Evolutionary conservation across 2,113 vertebrate genomes (phyloP), one percentile per base, ranked within the genome.

Genomic region (Brachypteracias leptosomus): DNA sequence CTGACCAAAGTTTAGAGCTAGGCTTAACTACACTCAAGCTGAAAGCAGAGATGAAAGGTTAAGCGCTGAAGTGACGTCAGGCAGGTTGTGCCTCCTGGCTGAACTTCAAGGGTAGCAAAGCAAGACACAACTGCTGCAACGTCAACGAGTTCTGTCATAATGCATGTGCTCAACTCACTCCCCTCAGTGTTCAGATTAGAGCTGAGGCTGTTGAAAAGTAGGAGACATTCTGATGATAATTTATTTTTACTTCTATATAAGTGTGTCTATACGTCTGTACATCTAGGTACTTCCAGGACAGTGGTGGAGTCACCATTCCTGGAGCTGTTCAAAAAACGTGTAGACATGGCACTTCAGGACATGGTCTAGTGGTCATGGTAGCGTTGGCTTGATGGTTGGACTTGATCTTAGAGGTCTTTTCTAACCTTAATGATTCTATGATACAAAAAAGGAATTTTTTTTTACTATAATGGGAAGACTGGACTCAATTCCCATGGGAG

Each of bases 141-240:
- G 22, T 13, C 61, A 26, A 5, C 38, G 13, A 7, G 28, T 7
- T 31, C 61, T 40, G n/a, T 11, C 17, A 24, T 25, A 42, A 1
- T 1, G 20, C 15, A 1, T 4, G 59, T 19, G 40, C 47, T 49
- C 61, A 16, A 13, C 26, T 44, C 11, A 1, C 40, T 21, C 3
- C 4, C 11, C 70, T 3, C 16, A 21, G 36, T 6, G 10, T 3
- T 21, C 70, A 5, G 40, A 7, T 35, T 4, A 49, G 35, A 67
- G 26, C 31, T 16, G 22, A n/a, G 54, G 35, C 28, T 58, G 47
- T 4, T 62, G 20, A 38, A 46, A 70, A 33, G 19, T 20, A 35
- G 17, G 0, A 72, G 38, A 22, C 2, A 51, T 8, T 17, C 29
- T 14, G 71, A 38, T 2, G 14, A 36, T 25, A 35, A n/a, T 44